phyloP scores from a whole-genome alignment of 2,888 invertebrate species.

The Nomada ruficornis region DNA sequence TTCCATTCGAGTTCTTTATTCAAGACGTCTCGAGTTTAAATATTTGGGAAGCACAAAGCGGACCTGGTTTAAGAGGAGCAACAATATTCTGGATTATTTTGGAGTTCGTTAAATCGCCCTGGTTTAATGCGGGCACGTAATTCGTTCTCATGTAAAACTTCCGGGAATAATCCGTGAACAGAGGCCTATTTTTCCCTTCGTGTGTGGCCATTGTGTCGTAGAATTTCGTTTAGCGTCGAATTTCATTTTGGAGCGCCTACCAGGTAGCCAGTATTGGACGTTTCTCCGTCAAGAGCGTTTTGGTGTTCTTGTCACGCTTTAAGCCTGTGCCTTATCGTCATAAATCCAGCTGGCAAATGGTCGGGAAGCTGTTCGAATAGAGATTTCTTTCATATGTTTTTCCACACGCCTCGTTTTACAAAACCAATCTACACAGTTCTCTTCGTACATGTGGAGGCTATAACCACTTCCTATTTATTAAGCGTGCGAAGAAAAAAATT shows the following conservation, averaged over 20 bases:
- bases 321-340: slow-evolving; percentile 57
- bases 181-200: slow-evolving; percentile 41
- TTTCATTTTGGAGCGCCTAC: slow-evolving; percentile 63
- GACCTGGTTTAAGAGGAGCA: not conserved
- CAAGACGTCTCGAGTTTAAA: slow-evolving; percentile 25
- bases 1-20: slow-evolving; percentile 24
- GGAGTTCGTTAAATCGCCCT: not conserved
- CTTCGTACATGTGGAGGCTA: not conserved
- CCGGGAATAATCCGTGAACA: slow-evolving; percentile 59
- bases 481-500: not conserved
- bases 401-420: slow-evolving; percentile 16
- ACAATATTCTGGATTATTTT: slow-evolving; percentile 15
- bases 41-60: slow-evolving; percentile 10
- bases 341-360: slow-evolving; percentile 59
- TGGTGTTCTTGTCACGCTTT: slow-evolving; percentile 62
- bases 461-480: not conserved
- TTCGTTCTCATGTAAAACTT: slow-evolving; percentile 57
- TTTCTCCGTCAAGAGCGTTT: slow-evolving; percentile 70
- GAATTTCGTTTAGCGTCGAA: slow-evolving; percentile 68
- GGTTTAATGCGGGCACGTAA: slow-evolving; percentile 34
- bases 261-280: slow-evolving; percentile 53
- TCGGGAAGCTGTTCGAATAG: slow-evolving; percentile 43
- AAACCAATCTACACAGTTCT: slow-evolving; percentile 25
- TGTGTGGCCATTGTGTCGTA: slow-evolving; percentile 58
- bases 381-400: slow-evolving; percentile 29